Evolutionary conservation across 2,113 vertebrate genomes (phyloP).

Genomic region (Coptodon rendalli): DNA sequence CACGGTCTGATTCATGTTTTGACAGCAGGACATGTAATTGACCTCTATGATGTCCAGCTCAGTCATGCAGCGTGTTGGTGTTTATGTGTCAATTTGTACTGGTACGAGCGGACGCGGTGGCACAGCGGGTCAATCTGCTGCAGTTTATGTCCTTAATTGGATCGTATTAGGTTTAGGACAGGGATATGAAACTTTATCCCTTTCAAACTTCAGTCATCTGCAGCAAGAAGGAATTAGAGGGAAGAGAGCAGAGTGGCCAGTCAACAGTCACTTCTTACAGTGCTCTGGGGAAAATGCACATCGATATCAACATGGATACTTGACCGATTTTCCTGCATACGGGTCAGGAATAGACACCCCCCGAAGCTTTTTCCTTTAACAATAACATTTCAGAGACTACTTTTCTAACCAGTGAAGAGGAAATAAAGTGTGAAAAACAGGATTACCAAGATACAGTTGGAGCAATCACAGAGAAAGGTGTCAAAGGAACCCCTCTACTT

Average conservation of each 20-base stretch:
- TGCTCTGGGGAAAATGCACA: not conserved
- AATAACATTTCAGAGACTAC: not conserved
- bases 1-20: constrained; percentile 10
- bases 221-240: not conserved
- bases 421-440: not conserved
- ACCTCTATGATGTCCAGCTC: constrained; percentile 30
- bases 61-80: not conserved
- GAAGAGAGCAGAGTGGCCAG: not conserved
- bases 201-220: not conserved
- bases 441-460: not conserved
- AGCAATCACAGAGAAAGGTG: not conserved
- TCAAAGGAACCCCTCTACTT: not conserved
- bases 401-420: not conserved
- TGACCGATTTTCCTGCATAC: not conserved
- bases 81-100: not conserved
- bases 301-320: not conserved
- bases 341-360: not conserved
- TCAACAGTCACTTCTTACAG: not conserved
- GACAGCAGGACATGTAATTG: constrained; percentile 52
- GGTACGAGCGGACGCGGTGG: not conserved
- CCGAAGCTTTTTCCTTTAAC: not conserved
- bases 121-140: not conserved
- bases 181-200: not conserved
- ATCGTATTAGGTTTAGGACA: not conserved
- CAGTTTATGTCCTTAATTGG: not conserved